These are phyloP conservation scores for Dendrolimus pini DNA, from an alignment of 2,888 invertebrate species.

Conservation along the genomic window DNA sequence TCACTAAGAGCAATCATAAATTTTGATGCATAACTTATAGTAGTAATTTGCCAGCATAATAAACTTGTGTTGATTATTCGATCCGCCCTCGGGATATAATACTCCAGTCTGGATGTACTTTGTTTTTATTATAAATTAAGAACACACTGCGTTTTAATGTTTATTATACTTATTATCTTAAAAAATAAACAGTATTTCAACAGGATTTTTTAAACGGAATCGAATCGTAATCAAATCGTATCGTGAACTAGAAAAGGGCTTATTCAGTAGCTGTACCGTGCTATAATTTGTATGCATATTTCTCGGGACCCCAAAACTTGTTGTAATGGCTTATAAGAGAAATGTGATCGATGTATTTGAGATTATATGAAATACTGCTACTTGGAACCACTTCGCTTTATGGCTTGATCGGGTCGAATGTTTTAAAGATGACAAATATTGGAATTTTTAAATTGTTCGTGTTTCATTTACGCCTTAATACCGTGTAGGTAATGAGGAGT, in stretches of 20 bases:
- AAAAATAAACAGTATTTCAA: too few relatives aligned
- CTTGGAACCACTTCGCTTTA: not conserved
- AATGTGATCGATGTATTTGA: conserved; percentile 17
- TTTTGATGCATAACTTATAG: too few relatives aligned
- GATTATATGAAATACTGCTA: conserved; percentile 12
- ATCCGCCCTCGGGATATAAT: too few relatives aligned
- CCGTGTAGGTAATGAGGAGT: not conserved
- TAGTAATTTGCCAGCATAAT: too few relatives aligned
- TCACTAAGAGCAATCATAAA: too few relatives aligned
- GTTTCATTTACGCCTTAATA: not conserved
- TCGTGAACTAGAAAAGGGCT: not conserved
- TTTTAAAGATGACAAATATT: not conserved
- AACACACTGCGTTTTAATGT: too few relatives aligned
- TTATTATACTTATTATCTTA: too few relatives aligned
- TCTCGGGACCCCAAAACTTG: not conserved
- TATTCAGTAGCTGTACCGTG: not conserved
- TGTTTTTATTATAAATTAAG: too few relatives aligned
- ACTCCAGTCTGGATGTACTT: too few relatives aligned
- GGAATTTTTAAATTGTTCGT: not conserved
- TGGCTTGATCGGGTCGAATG: not conserved
- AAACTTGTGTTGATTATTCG: too few relatives aligned
- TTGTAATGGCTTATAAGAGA: conserved; percentile 8
- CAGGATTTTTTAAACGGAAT: too few relatives aligned
- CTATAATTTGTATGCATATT: not conserved
- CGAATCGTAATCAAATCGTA: not conserved